phyloP scores from a whole-genome alignment of 2,113 vertebrate species.

The Bos taurus region DNA sequence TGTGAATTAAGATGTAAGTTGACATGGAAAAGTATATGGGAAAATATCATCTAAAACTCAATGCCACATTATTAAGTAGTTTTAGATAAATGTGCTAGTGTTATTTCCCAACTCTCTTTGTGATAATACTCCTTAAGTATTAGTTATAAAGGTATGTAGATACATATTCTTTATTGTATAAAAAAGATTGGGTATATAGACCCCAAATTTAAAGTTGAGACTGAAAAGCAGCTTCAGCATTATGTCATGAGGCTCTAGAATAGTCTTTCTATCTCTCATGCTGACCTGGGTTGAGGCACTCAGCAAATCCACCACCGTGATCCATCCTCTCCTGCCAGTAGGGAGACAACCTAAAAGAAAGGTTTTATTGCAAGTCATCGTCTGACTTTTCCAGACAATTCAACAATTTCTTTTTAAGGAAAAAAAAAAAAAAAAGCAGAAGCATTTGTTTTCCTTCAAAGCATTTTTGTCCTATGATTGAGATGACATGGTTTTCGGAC shows the following conservation, averaged over 20 bases:
- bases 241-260: background rate
- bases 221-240: background rate
- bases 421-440: slow-evolving; percentile 18
- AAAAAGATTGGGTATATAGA: background rate
- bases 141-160: background rate
- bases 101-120: background rate
- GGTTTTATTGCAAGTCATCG: slow-evolving; percentile 64
- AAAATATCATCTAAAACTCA: background rate
- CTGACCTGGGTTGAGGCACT: background rate
- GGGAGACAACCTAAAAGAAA: slow-evolving; percentile 43
- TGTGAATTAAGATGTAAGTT: background rate
- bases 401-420: slow-evolving; percentile 61
- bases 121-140: background rate
- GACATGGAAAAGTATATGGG: background rate
- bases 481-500: slow-evolving; percentile 57
- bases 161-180: background rate
- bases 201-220: background rate
- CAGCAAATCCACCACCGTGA: background rate
- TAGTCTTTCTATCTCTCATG: slow-evolving; percentile 1
- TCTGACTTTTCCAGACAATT: slow-evolving; percentile 68
- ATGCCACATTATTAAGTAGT: background rate
- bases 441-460: slow-evolving; percentile 65
- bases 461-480: slow-evolving; percentile 71
- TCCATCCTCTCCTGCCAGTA: slow-evolving; percentile 38
- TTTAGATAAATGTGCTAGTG: background rate